Base-by-base conservation (phyloP, 2,797 vertebrate genomes). In the Orestias chungarensis region DNA sequence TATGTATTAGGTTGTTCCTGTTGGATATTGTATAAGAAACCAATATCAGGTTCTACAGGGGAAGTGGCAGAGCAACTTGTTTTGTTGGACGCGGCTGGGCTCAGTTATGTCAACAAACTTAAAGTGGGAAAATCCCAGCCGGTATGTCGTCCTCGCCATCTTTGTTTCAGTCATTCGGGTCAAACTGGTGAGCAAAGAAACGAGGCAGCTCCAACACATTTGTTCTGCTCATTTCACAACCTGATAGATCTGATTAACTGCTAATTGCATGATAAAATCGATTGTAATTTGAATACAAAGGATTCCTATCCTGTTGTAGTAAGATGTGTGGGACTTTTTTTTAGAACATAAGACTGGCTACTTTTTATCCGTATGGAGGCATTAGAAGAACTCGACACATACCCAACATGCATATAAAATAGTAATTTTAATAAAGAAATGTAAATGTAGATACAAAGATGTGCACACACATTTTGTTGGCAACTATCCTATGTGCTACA, bases 121-220 rank as follows among this genome's bases (percentile, higher is more conserved):
- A 66, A 75, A 18, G 62, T 46, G 74, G 57, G 61, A 74, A 80
- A 73, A 75, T 81, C 61, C 65, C 83, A 69, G 71, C 76, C 73
- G 27, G 73, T 62, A 66, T 68, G 59, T 75, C 25, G 12, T 29
- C 73, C 61, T 74, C 43, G 33, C n/a, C 43, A 64, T 33, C 57
- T 57, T 38, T 55, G 66, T 11, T 76, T 64, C 42, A 64, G 25
- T 40, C 40, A 49, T 70, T 74, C 4, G 0, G 18, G 31, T 74
- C 43, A 52, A 29, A 68, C 74, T 62, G 65, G 68, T 64, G 54
- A 6, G 17, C 4, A 18, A 33, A 74, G 43, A 66, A 69, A 68
- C 3, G 66, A 71, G 49, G 33, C 66, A 79, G 40, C 61, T 64
- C 43, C 27, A 75, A 46, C 44, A 66, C 69, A 54, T 82, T 72